Evolutionary conservation across 1,140 invertebrate genomes (phyloP).

Genomic region (Triops longicaudatus): DNA sequence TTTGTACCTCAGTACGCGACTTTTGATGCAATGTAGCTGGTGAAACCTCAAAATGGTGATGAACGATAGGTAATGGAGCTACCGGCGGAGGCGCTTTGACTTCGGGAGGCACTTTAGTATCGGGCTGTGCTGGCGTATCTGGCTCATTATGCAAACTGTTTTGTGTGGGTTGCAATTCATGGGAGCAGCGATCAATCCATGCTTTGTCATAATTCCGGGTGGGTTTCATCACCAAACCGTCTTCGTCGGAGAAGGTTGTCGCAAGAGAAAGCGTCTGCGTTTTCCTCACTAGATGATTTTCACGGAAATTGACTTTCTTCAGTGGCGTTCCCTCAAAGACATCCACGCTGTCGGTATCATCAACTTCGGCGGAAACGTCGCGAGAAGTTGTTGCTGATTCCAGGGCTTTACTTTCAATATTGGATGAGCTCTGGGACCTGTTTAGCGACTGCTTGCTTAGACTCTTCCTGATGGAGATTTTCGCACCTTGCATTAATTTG

Average conservation of each 20-base stretch:
- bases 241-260: not conserved
- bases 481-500: constrained; percentile 26
- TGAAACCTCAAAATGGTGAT: not conserved
- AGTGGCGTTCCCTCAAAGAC: not conserved
- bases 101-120: not conserved
- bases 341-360: not conserved
- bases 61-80: not conserved
- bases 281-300: not conserved
- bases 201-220: not conserved
- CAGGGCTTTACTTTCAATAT: not conserved
- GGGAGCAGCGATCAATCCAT: not conserved
- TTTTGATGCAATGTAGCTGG: not conserved
- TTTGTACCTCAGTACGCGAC: not conserved
- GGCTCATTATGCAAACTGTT: not conserved
- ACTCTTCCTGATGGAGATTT: constrained; percentile 23
- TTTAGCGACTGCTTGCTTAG: not conserved
- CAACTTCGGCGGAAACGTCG: not conserved
- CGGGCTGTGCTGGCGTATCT: not conserved
- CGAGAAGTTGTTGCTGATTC: not conserved
- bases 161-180: not conserved
- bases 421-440: constrained; percentile 3
- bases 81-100: not conserved
- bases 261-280: not conserved
- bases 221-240: not conserved
- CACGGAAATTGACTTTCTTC: not conserved